These are phyloP conservation scores for Gadus chalcogrammus DNA, from an alignment of 2,113 vertebrate species.

Conservation along the genomic window DNA sequence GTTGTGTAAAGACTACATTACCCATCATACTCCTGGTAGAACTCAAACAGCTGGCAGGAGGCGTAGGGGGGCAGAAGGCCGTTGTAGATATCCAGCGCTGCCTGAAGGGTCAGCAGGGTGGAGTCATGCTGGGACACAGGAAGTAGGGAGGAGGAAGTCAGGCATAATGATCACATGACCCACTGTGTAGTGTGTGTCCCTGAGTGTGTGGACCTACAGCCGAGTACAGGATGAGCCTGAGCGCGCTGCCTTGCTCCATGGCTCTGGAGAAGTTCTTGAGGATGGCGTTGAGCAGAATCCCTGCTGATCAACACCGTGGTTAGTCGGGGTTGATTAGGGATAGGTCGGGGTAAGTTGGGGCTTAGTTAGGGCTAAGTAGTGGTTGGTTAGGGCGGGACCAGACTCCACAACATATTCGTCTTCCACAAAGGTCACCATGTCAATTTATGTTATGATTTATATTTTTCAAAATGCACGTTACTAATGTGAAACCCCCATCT, in stretches of 20 bases:
- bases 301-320: no score
- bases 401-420: no score
- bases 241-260: constrained; percentile 56
- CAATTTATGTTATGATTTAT: no score
- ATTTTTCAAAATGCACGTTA: no score
- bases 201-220: constrained; percentile 74
- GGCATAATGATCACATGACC: neutral
- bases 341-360: no score
- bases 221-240: constrained; percentile 84
- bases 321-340: no score
- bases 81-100: constrained; percentile 80
- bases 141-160: neutral
- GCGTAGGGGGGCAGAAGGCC: constrained; percentile 80
- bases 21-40: constrained; percentile 81
- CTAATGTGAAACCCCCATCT: no score
- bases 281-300: constrained; percentile 76
- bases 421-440: no score
- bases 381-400: no score
- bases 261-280: constrained; percentile 75
- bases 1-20: constrained; percentile 59
- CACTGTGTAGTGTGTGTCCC: neutral
- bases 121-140: constrained; percentile 69
- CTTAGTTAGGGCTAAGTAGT: no score
- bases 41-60: constrained; percentile 84
- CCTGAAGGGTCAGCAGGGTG: constrained; percentile 83